Base-by-base conservation (phyloP, 2,888 invertebrate species). In the Trichopria drosophilae region DNA sequence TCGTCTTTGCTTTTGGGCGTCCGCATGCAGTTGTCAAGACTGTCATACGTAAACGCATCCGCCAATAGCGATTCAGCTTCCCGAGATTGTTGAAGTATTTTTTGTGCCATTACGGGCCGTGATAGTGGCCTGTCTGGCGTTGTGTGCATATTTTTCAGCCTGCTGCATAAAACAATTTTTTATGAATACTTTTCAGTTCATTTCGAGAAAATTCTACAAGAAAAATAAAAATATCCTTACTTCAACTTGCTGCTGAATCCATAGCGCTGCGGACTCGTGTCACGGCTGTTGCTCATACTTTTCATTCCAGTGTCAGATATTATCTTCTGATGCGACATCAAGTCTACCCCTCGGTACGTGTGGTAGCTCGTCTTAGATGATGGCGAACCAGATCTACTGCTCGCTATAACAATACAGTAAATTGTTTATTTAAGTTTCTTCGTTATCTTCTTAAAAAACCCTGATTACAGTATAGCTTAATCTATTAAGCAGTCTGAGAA, bases 301-400 rank as follows among this genome's bases (percentile, higher is more conserved):
- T 68, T 61, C 54, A 75, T 70, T 7, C 73, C 72, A 41, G 71
- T 70, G 13, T 87, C 87, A 0, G 88, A 87, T 18, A 86, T 82
- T 42, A 85, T 78, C 49, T 83, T 80, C 2, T 87, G 81, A 58
- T 88, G 77, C 3, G 79, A 54, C 42, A 73, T 59, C 35, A 69
- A 59, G 46, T 43, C 82, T 76, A 69, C 80, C 68, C 81, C 74
- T 59, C 79, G 77, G 63, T 84, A 84, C 16, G 85, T 87, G 49
- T 84, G 80, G 68, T 90, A 90, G 49, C 85, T 84, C 58, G 88
- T 77, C 55, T 93, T 85, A 1, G 94, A 91, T 48, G 93, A 91
- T 0, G 97, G 96, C 1, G 96, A 96, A 42, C 92, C 92, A 4
- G 94, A 94, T 29, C 97, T 82, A 62, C 95, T 95, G 37, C 92